Base-by-base conservation (phyloP, 2,888 invertebrate species). In the Caenorhabditis sp. region DNA sequence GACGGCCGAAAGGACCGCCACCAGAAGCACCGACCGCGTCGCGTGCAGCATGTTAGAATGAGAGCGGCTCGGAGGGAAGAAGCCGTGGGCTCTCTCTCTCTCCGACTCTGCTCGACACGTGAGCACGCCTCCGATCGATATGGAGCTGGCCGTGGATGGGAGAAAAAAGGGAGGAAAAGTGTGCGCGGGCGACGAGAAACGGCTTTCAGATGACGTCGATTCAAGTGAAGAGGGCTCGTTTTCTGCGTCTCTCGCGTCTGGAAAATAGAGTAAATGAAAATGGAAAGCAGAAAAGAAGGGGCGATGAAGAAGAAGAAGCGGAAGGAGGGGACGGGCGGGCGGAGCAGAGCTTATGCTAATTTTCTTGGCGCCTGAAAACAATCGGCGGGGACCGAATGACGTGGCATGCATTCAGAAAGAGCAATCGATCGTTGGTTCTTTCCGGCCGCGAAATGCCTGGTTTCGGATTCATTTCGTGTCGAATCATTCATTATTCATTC, bases 41-140 rank as follows among this genome's bases (percentile, higher is more conserved):
- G 61, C 59, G 75, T 50, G 68, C 66, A 66, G 74, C 65, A 66
- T 56, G 55, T 61, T 52, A 66, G 66, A 59, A 66, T 61, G 66
- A 59, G 48, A 35, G 48, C 37, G 46, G 48, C 37, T 37, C 46
- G 30, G 17, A 26, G 43, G 13, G 61, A 68, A 61, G 53, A 41
- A 43, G 74, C 15, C 37, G 56, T 35, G 37, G 24, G 50, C 27
- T 41, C 45, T 37, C 32, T 17, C n/a, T 24, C 17, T 43, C 58
- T 52, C 35, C n/a, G n/a, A n/a, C n/a, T n/a, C n/a, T n/a, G n/a
- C n/a, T n/a, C n/a, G n/a, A 20, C 27, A 32, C 41, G 41, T 22
- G 65, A 65, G 65, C 55, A 56, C 62, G 55, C 30, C 46, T 55
- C 59, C 66, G 41, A 66, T 66, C 56, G 37, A 56, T 66, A 37